These are phyloP conservation scores for Tuberolachnus salignus DNA, from an alignment of 2,888 invertebrate species.

Conservation along the genomic window DNA sequence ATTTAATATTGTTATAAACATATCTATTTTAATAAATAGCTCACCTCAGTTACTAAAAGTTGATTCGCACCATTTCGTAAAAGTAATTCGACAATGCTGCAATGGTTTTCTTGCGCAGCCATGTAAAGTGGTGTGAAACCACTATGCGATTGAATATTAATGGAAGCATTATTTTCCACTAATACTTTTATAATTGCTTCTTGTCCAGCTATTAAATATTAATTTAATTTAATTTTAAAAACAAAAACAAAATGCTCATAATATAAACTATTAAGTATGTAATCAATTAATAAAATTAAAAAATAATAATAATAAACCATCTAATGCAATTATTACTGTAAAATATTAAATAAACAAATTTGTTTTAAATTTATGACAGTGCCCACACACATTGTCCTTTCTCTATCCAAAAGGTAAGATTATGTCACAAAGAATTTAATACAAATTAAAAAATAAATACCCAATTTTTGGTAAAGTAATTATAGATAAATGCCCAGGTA, in stretches of 20 bases:
- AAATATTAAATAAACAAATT: too few relatives aligned
- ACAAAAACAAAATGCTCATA: neutral
- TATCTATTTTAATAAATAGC: constrained; percentile 49
- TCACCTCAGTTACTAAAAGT: constrained; percentile 91
- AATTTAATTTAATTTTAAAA: constrained; percentile 29
- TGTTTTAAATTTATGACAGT: too few relatives aligned
- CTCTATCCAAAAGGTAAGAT: too few relatives aligned
- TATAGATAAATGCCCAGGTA: too few relatives aligned
- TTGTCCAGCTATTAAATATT: constrained; percentile 76
- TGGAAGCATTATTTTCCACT: constrained; percentile 87
- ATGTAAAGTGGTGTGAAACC: constrained; percentile 98
- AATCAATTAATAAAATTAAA: too few relatives aligned
- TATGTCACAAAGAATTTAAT: too few relatives aligned
- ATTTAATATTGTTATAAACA: constrained; percentile 15
- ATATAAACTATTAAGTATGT: too few relatives aligned
- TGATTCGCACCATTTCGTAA: constrained; percentile 94
- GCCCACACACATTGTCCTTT: too few relatives aligned
- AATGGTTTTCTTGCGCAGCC: constrained; percentile 98
- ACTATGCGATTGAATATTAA: constrained; percentile 95
- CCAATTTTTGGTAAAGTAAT: too few relatives aligned
- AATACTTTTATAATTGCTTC: constrained; percentile 90
- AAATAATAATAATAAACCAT: too few relatives aligned
- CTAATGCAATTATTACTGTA: too few relatives aligned
- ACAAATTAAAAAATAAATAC: too few relatives aligned
- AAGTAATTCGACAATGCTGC: constrained; percentile 87